phyloP scores from a whole-genome alignment of 2,113 vertebrate genomes.

The Erinaceus europaeus region DNA sequence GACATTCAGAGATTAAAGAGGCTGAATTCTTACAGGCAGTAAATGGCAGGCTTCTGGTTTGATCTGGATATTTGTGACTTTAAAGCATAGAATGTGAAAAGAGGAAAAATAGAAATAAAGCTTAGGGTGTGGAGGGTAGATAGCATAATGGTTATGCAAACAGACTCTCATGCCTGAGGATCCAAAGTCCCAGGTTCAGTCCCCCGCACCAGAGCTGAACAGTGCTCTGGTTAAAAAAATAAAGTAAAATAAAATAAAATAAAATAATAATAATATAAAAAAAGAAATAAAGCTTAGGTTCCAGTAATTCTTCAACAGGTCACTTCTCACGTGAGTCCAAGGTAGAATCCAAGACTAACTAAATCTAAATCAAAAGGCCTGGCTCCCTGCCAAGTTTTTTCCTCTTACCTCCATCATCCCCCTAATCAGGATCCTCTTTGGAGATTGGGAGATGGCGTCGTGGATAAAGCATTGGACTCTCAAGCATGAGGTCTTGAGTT shows the following conservation, averaged over 20 bases:
- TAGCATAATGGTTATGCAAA: too few relatives aligned
- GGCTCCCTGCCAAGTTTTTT: neutral
- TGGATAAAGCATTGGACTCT: too few relatives aligned
- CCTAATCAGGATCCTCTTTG: neutral
- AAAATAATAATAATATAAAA: too few relatives aligned
- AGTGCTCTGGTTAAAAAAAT: too few relatives aligned
- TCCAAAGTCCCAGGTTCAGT: too few relatives aligned
- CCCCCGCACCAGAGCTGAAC: too few relatives aligned
- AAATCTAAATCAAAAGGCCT: neutral
- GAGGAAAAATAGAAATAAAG: too few relatives aligned
- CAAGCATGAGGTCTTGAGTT: too few relatives aligned
- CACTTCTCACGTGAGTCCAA: slow-evolving; percentile 1
- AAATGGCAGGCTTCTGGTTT: slow-evolving; percentile 7
- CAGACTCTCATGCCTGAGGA: too few relatives aligned
- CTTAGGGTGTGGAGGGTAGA: too few relatives aligned
- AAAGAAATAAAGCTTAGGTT: slow-evolving; percentile 2
- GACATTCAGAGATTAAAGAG: slow-evolving; percentile 17
- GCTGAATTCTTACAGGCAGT: neutral
- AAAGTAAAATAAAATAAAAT: too few relatives aligned
- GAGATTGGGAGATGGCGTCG: too few relatives aligned
- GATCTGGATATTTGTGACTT: slow-evolving; percentile 2
- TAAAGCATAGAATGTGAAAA: neutral
- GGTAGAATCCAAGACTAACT: slow-evolving; percentile 23
- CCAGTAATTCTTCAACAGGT: slow-evolving; percentile 19
- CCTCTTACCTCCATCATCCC: neutral